These are phyloP conservation scores for Drosophila hawaiiensis DNA, from an alignment of 2,888 invertebrate genomes.

Conservation along the genomic window DNA sequence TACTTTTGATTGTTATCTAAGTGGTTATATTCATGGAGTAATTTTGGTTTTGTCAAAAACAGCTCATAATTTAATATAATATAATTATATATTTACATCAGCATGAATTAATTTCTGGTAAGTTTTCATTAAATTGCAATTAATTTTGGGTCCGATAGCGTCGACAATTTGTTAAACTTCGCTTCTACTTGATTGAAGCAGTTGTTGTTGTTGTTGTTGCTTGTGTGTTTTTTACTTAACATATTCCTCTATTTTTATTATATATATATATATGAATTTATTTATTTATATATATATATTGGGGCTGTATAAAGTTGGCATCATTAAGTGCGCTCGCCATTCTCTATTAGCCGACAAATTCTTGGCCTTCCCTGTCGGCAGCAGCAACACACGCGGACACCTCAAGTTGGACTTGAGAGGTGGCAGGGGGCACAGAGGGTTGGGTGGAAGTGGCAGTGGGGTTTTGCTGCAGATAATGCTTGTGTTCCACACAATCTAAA, in stretches of 20 bases:
- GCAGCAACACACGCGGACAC: slow-evolving; percentile 59
- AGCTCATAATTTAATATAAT: not conserved
- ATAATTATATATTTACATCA: not conserved
- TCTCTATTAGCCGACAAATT: slow-evolving; percentile 81
- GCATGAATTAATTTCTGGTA: not conserved
- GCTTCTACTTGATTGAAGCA: slow-evolving; percentile 3
- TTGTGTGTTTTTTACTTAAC: slow-evolving; percentile 1
- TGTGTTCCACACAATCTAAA: slow-evolving; percentile 81
- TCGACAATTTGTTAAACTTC: not conserved
- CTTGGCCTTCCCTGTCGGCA: slow-evolving; percentile 80
- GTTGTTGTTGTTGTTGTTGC: slow-evolving; percentile 10
- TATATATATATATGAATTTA: slow-evolving; percentile 27
- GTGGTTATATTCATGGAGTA: not conserved
- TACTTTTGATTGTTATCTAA: not conserved
- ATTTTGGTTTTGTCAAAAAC: not conserved
- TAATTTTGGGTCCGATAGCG: not conserved
- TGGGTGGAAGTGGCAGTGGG: slow-evolving; percentile 2
- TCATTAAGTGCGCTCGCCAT: slow-evolving; percentile 80
- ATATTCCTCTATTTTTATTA: slow-evolving; percentile 8
- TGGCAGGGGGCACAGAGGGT: not conserved
- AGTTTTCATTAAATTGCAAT: not conserved
- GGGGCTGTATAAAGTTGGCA: slow-evolving; percentile 73
- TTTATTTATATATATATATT: slow-evolving; percentile 27
- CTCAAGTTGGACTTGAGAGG: slow-evolving; percentile 19
- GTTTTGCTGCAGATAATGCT: slow-evolving; percentile 69